Evolutionary conservation across 35 echinoderm and acorn worm species (phyloP).

Genomic region (Strongylocentrotus purpuratus): DNA sequence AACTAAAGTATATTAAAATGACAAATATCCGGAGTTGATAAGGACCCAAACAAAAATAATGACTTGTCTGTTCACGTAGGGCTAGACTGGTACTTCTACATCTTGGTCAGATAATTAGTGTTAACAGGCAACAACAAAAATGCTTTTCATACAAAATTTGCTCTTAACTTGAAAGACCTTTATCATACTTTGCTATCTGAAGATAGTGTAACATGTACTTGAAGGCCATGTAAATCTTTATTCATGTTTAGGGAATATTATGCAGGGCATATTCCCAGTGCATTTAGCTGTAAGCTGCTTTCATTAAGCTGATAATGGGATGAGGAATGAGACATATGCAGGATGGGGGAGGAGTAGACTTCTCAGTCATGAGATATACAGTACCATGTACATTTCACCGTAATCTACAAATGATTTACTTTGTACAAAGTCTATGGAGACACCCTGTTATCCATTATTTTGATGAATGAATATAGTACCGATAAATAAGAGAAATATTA

Average conservation of each 20-base stretch:
- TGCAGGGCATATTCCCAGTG: neutral
- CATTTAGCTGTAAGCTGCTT: conserved; percentile 11
- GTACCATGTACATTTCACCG: no score
- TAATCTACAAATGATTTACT: no score
- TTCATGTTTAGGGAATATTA: conserved; percentile 19
- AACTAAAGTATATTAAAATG: no score
- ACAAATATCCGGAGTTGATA: no score
- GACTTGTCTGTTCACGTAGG: no score
- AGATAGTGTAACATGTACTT: neutral
- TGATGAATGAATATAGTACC: no score
- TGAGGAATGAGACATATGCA: neutral
- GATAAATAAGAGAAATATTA: no score
- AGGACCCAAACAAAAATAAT: no score
- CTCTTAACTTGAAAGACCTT: neutral
- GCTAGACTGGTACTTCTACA: no score
- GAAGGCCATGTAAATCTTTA: neutral
- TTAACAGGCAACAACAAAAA: neutral
- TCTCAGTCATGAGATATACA: neutral
- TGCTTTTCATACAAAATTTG: neutral
- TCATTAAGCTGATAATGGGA: neutral
- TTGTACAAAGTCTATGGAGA: no score
- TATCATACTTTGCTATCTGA: neutral
- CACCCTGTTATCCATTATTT: no score
- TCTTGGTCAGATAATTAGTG: no score
- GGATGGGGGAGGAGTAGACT: neutral